Conservation (phyloP, 64 coral and sea anemone genomes). For the Orbicella faveolata region DNA sequence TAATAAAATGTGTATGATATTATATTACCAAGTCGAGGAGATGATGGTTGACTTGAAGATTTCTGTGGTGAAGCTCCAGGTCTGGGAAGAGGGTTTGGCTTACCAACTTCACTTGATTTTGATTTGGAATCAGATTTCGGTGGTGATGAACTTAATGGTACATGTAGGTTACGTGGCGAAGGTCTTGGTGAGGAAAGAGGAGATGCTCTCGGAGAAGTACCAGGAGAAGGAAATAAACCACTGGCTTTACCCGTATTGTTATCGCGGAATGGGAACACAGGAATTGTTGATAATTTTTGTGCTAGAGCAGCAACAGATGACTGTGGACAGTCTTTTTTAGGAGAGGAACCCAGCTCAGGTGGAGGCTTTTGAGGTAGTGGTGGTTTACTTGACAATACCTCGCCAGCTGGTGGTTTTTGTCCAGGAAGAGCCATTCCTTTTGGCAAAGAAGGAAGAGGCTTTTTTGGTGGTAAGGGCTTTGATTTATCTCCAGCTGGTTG, state of each 20-base stretch:
- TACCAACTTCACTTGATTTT: not conserved
- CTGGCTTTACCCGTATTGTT: not conserved
- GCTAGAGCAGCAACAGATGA: slow-evolving; percentile 27
- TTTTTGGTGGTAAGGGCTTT: slow-evolving; percentile 32
- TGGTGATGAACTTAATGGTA: not conserved
- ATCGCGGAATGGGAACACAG: slow-evolving; percentile 24
- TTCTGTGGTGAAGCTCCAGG: not conserved
- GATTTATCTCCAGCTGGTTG: not conserved
- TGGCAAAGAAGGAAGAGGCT: slow-evolving; percentile 41
- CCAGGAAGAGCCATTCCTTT: not conserved
- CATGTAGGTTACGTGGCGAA: not conserved
- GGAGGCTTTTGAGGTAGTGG: not conserved
- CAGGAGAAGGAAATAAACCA: not conserved
- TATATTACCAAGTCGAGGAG: not conserved
- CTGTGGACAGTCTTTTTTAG: not conserved
- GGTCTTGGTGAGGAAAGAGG: slow-evolving; percentile 19
- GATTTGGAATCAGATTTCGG: not conserved
- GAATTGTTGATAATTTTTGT: slow-evolving; percentile 27
- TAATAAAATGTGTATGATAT: not conserved
- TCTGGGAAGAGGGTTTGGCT: slow-evolving; percentile 3
- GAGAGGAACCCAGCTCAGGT: not conserved
- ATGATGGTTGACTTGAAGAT: not conserved
- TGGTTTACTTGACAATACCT: slow-evolving; percentile 12
- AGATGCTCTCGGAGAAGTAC: slow-evolving; percentile 5
- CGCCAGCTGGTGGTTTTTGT: not conserved